phyloP scores from a whole-genome alignment of 2,113 vertebrate genomes.

The Prunella himalayana region DNA sequence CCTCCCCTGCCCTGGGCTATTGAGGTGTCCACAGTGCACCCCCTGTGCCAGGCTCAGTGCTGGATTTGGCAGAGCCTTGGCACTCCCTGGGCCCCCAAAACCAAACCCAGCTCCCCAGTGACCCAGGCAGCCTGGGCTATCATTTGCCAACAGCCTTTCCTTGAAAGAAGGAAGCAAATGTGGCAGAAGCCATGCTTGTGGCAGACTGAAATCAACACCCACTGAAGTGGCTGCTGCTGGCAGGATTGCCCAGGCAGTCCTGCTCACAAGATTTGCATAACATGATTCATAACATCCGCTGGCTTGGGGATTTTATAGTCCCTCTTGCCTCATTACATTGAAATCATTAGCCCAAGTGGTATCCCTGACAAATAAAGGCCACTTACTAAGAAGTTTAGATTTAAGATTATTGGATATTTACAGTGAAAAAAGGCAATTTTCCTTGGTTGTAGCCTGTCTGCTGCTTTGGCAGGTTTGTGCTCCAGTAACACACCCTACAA shows the following conservation, averaged over 20 bases:
- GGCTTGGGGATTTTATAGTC: background rate
- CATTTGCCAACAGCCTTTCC: background rate
- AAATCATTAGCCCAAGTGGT: background rate
- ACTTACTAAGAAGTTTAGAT: background rate
- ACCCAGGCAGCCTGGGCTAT: fast-evolving
- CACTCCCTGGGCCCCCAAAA: background rate
- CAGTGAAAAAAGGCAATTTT: background rate
- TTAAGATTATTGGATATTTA: background rate
- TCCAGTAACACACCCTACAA: fast-evolving
- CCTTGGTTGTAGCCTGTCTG: background rate
- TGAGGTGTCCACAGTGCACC: background rate
- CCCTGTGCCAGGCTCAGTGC: fast-evolving
- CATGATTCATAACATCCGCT: background rate
- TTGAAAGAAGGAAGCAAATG: background rate
- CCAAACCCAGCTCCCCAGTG: background rate
- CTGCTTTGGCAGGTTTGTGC: background rate
- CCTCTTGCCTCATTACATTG: background rate
- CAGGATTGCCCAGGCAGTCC: background rate
- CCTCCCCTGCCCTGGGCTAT: fast-evolving
- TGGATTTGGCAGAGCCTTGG: background rate
- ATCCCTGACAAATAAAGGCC: background rate
- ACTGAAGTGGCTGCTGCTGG: background rate
- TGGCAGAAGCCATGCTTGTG: fast-evolving
- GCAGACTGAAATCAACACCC: background rate
- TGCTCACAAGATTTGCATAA: background rate